These are phyloP conservation scores for Saturnia japonica DNA, from an alignment of 2,888 invertebrate genomes.

Conservation along the genomic window DNA sequence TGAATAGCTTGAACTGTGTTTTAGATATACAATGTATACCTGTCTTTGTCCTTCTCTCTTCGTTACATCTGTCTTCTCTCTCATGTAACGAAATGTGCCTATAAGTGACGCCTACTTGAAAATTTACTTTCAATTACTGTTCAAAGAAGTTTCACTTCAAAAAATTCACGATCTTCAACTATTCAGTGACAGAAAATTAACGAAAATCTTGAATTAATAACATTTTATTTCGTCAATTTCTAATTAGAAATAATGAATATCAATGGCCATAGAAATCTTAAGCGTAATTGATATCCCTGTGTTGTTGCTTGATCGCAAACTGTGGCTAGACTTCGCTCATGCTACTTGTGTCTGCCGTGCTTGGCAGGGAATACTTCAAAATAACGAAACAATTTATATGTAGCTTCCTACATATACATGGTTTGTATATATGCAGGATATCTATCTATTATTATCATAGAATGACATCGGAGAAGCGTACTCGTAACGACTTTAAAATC, in stretches of 20 bases:
- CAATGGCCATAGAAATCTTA: constrained; percentile 22
- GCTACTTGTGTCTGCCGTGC: constrained; percentile 26
- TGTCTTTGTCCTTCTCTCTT: too few species aligned
- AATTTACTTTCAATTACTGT: too few species aligned
- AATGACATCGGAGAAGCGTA: not conserved
- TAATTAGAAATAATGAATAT: constrained; percentile 15
- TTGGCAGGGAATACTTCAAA: constrained; percentile 28
- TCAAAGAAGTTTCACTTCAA: too few species aligned
- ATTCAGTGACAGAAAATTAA: not conserved
- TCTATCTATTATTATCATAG: constrained; percentile 6
- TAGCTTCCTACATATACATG: constrained; percentile 18
- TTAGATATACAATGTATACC: too few species aligned
- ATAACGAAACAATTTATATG: constrained; percentile 23
- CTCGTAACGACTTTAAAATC: not conserved
- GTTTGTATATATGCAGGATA: constrained; percentile 8
- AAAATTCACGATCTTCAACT: not conserved
- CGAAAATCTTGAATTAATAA: too few species aligned
- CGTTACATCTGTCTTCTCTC: too few species aligned
- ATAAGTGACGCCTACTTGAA: too few species aligned
- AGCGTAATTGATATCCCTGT: constrained; percentile 24
- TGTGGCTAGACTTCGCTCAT: constrained; percentile 36
- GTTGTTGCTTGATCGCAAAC: constrained; percentile 41
- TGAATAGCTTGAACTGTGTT: too few species aligned
- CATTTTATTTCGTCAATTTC: not conserved
- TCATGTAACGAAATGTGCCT: too few species aligned